phyloP scores from a whole-genome alignment of 1,140 invertebrate species.

The Bombus haemorrhoidalis region DNA sequence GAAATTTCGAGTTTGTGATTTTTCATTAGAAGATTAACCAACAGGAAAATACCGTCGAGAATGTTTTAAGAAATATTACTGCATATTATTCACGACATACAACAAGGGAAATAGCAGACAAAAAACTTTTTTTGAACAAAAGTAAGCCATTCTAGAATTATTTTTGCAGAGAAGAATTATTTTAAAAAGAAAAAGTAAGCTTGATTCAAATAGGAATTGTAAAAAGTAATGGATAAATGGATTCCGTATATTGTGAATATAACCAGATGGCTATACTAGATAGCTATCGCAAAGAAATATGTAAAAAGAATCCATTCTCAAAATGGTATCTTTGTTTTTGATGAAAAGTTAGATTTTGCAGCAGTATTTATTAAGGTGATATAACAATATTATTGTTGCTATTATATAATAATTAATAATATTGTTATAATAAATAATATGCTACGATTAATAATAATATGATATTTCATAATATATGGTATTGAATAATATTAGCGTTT shows the following conservation, averaged over 20 bases:
- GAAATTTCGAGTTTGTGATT: background rate
- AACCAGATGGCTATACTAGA: background rate
- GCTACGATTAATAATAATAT: too few relatives aligned
- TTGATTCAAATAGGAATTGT: background rate
- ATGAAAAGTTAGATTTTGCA: background rate
- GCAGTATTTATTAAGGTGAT: too few relatives aligned
- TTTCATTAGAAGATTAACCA: background rate
- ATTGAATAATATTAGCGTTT: too few relatives aligned
- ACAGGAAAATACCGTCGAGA: background rate
- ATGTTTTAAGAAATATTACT: background rate
- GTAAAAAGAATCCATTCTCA: background rate
- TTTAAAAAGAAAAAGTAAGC: background rate
- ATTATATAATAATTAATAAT: too few relatives aligned
- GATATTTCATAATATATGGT: too few relatives aligned
- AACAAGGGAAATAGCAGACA: background rate
- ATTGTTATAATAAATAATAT: too few relatives aligned
- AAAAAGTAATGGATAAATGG: background rate
- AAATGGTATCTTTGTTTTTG: background rate
- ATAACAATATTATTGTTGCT: too few relatives aligned
- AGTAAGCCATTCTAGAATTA: background rate
- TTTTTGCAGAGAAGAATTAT: background rate
- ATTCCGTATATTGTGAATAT: background rate
- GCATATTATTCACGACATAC: background rate
- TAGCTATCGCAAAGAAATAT: background rate
- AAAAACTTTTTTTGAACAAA: background rate